These are phyloP conservation scores for Drosophila ambigua DNA, from an alignment of 1,140 invertebrate species.

Conservation along the genomic window DNA sequence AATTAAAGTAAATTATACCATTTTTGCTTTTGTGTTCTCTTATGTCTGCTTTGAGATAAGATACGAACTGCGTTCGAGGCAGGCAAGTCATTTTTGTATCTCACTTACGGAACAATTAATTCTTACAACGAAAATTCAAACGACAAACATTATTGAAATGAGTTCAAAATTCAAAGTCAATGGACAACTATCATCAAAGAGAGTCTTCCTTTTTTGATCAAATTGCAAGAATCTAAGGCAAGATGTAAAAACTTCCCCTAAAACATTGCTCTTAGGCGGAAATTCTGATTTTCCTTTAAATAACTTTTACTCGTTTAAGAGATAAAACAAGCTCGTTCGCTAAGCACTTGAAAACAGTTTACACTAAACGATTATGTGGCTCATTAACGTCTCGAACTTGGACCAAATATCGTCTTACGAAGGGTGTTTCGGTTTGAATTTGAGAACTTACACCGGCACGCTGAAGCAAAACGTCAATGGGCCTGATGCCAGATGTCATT, in stretches of 20 bases:
- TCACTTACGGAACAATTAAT: not conserved
- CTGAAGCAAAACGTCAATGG: slow-evolving; percentile 78
- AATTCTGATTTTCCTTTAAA: too few species aligned
- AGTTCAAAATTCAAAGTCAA: too few species aligned
- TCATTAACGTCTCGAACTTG: slow-evolving; percentile 36
- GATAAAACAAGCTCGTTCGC: too few species aligned
- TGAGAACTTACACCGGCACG: slow-evolving; percentile 77
- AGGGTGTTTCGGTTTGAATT: not conserved
- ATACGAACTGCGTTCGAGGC: slow-evolving; percentile 9
- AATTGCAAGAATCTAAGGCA: too few species aligned
- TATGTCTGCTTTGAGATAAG: slow-evolving; percentile 21
- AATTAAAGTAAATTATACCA: slow-evolving; percentile 24
- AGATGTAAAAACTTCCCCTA: too few species aligned
- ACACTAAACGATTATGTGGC: not conserved
- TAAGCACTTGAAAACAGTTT: not conserved
- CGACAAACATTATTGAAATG: not conserved
- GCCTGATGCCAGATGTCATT: slow-evolving; percentile 71
- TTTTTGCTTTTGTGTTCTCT: not conserved
- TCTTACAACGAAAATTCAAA: not conserved
- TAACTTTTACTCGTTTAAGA: too few species aligned
- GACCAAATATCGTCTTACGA: slow-evolving; percentile 52
- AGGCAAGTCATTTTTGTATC: slow-evolving; percentile 6
- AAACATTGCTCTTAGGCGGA: too few species aligned
- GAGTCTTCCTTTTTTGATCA: too few species aligned
- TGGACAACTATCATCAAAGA: too few species aligned